Evolutionary conservation across 1,140 invertebrate species (phyloP).

Genomic region (Drosophila subobscura): DNA sequence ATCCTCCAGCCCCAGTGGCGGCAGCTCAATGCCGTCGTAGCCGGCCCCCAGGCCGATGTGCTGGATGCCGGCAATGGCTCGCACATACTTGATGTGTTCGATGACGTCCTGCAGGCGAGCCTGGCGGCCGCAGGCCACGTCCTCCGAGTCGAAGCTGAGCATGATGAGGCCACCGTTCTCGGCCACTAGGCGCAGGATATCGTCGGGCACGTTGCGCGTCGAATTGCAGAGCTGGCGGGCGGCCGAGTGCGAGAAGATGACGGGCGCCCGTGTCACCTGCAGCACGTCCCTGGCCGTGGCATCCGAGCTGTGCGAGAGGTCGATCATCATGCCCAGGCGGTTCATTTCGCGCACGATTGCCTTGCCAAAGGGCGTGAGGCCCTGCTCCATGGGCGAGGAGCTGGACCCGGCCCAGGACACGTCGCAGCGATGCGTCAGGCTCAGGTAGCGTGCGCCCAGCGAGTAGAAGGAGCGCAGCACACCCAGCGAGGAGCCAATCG

Average conservation of each 20-base stretch:
- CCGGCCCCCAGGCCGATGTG: conserved; percentile 94
- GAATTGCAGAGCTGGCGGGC: conserved; percentile 94
- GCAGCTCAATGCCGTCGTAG: conserved; percentile 94
- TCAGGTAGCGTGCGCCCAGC: conserved; percentile 91
- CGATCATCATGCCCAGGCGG: conserved; percentile 96
- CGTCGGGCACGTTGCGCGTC: conserved; percentile 94
- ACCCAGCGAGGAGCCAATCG: conserved; percentile 92
- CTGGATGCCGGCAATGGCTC: conserved; percentile 90
- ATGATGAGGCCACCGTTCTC: conserved; percentile 94
- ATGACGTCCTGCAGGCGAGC: conserved; percentile 93
- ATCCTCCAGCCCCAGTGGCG: conserved; percentile 93
- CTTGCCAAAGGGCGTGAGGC: conserved; percentile 88
- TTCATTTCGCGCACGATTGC: conserved; percentile 94
- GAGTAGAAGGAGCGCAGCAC: conserved; percentile 93
- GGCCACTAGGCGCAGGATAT: conserved; percentile 91
- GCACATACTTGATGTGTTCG: conserved; percentile 94
- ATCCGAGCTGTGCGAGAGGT: conserved; percentile 94
- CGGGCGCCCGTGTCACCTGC: conserved; percentile 92
- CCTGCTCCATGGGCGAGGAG: conserved; percentile 83
- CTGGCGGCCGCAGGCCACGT: conserved; percentile 91
- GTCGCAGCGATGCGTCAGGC: conserved; percentile 91
- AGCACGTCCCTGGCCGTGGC: conserved; percentile 93
- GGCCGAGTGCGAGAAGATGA: conserved; percentile 96
- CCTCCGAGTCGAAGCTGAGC: conserved; percentile 94
- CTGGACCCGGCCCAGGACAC: conserved; percentile 88